Conservation (phyloP, 1,140 invertebrate species). For the Tetragnatha versicolor region DNA sequence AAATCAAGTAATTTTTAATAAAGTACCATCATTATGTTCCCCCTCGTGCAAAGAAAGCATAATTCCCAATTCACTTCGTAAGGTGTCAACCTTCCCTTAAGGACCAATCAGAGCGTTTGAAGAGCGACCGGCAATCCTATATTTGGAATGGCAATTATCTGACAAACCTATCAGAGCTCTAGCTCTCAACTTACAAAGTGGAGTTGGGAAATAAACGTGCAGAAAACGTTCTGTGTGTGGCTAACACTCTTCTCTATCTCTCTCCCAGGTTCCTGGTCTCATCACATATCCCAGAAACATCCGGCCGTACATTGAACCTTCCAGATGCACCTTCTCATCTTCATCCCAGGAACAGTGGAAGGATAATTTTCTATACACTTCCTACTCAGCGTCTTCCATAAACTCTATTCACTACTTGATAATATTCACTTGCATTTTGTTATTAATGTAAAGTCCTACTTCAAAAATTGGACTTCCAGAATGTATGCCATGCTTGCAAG, state of each 20-base stretch:
- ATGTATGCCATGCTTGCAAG: no score
- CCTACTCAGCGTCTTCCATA: neutral
- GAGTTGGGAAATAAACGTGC: neutral
- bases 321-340: conserved; percentile 15
- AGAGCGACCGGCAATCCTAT: neutral
- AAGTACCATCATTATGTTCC: no score
- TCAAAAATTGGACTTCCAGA: no score
- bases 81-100: neutral
- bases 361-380: conserved; percentile 23
- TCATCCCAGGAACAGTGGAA: conserved; percentile 45
- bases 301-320: conserved; percentile 23
- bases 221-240: no score
- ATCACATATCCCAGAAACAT: conserved; percentile 46
- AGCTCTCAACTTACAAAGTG: neutral
- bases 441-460: no score
- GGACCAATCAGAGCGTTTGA: neutral
- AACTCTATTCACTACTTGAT: no score
- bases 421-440: no score
- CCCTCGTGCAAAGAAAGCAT: no score
- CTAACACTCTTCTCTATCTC: neutral
- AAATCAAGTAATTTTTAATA: no score
- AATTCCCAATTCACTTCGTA: no score
- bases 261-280: conserved; percentile 17
- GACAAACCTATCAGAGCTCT: neutral
- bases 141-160: neutral